Conservation (phyloP, 2,113 vertebrate genomes). For the Corvus moneduloides region DNA sequence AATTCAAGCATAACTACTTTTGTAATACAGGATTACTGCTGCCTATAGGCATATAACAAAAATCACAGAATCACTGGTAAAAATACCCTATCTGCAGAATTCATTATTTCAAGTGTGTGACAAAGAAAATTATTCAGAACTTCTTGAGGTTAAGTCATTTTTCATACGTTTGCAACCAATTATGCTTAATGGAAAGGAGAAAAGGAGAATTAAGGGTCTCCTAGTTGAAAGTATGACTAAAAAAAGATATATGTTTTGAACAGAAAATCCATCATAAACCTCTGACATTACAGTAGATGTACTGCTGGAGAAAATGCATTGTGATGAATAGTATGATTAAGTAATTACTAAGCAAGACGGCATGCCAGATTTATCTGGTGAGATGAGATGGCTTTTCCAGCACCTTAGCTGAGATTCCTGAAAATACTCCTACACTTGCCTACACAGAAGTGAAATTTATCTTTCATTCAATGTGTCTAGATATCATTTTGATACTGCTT, state of each 20-base stretch:
- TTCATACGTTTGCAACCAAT: not conserved
- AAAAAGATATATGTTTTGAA: not conserved
- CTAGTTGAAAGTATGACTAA: not conserved
- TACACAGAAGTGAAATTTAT: not conserved
- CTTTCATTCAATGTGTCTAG: not conserved
- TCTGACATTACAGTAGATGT: not conserved
- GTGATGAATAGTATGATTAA: not conserved
- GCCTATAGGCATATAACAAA: not conserved
- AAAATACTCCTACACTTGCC: not conserved
- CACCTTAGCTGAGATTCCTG: not conserved
- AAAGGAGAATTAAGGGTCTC: not conserved
- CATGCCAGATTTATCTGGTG: not conserved
- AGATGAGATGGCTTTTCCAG: not conserved
- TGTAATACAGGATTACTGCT: not conserved
- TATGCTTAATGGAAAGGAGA: not conserved
- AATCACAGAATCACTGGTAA: not conserved
- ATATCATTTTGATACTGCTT: not conserved
- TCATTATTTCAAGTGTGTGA: not conserved
- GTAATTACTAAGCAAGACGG: not conserved
- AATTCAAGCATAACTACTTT: not conserved
- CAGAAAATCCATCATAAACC: not conserved
- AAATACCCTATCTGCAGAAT: not conserved
- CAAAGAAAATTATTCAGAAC: not conserved
- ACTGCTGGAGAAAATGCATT: not conserved
- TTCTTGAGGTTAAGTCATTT: not conserved